Base-by-base conservation (phyloP, 2,888 invertebrate genomes). In the Sesamia inferens region DNA sequence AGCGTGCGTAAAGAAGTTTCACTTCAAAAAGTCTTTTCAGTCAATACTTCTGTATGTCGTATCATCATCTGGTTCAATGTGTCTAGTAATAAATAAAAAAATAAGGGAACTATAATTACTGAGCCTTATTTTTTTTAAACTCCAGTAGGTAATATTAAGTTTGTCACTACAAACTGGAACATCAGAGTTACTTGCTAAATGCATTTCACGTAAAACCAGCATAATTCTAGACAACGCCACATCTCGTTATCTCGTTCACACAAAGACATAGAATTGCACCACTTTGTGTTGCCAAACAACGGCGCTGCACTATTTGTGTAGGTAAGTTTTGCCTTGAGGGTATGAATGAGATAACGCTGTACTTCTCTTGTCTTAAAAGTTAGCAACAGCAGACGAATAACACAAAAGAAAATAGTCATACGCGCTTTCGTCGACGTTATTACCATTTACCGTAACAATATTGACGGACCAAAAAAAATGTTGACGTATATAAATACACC, bases 161-260 rank as follows among this genome's bases (percentile, higher is more conserved):
- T n/a, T 22, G n/a, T 22, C n/a, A 55, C 14, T 7, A 22, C 54
- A 58, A 80, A 42, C n/a, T 74, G 6, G 51, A 24, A 54, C 42
- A 22, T 63, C 42, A 22, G 31, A 59, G 10, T 39, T 54, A 39
- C 51, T 7, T 62, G 69, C 62, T 59, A 71, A 83, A 74, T 79
- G 54, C 62, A 66, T 74, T 83, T 79, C 62, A 59, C 57, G 31
- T 71, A 48, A 51, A 57, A 68, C 68, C 51, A 57, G 24, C 42
- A 48, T 71, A 71, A 68, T 74, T 71, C 55, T 16, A 68, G 58
- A 63, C 42, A 51, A 57, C 39, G 58, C 24, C 71, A 68, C 54
- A 66, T 69, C 73, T 85, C 79, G 76, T 85, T 83, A 83, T 85
- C 82, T 82, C 51, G 24, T 83, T 68, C 65, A 51, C 76, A 63